Base-by-base conservation (phyloP, 2,113 vertebrate species). In the Sebastes schlegelii region DNA sequence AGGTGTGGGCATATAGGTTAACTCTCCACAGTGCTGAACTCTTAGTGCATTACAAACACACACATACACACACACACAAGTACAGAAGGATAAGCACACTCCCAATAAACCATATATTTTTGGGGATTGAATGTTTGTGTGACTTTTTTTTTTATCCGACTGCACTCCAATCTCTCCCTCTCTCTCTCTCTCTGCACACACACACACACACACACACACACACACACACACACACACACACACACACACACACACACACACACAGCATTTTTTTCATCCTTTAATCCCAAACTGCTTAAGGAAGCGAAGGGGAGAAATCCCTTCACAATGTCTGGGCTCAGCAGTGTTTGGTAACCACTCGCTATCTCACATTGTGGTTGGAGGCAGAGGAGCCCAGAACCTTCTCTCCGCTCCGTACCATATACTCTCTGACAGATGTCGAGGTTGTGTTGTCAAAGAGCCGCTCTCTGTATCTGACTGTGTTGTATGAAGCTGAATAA, bases 221-320 rank as follows among this genome's bases (percentile, higher is more conserved):
- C 49, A 80, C 73, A 79, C 63, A 65, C 74, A 57, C 48, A 63
- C 67, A 71, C 72, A 51, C 76, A 71, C 80, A 76, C 80, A 58
- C 63, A 70, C 82, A 84, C 71, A 66, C 82, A 67, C 62, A 73
- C 83, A 43, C 54, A 68, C 49, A 80, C 73, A 79, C 63, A 65
- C 74, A 57, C 64, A 71, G 46, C 51, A 85, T 88, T 84, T 91
- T 91, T 91, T 89, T 87, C 94, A 91, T 92, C 93, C 90, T 90
- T 93, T 95, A 95, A 96, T 94, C 95, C 92, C 91, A 91, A 92
- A 90, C 91, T 93, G 92, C 94, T 95, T 94, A 92, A 93, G 87
- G 90, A 94, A 92, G 92, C 85, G 83, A 91, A 92, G 91, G 85
- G 79, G 85, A 94, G 86, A 94, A 96, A 95, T 95, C 94, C 93